Evolutionary conservation across 1,140 invertebrate species (phyloP), one percentile per base, ranked within the genome.

Genomic region (Macrotrachela quadricornifera): DNA sequence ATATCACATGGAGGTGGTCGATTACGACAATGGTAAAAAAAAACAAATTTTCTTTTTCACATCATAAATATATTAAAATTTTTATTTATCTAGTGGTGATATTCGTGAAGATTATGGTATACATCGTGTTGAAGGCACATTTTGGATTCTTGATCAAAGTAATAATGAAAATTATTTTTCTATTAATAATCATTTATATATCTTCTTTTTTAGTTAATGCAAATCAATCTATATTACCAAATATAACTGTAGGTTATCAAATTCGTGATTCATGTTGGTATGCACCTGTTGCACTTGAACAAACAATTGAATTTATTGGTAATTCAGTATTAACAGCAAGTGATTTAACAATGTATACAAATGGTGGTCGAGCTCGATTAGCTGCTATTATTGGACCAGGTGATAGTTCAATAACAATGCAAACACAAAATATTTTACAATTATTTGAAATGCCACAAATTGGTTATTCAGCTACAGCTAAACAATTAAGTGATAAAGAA

Each of bases 181-280:
- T n/a, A n/a, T n/a, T n/a, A n/a, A n/a, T n/a, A n/a, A n/a, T n/a
- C n/a, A n/a, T n/a, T n/a, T n/a, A n/a, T n/a, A n/a, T 30, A 30
- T 30, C 3, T 4, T 30, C 8, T 4, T 30, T 30, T 30, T 30
- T 30, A 30, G 21, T 30, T 30, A 30, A 78, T 63, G 56, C 55
- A 38, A 60, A 72, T 57, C 46, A 57, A 4, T 58, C 57, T 10
- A 64, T 75, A 52, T 59, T 78, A 49, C 69, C 75, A 1, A 73
- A 75, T 56, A 72, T 83, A 46, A 78, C 71, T 4, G 66, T 84
- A 13, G 81, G 81, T 10, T 76, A 81, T 51, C 80, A 82, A 62
- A 81, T 82, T 41, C 66, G 81, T 16, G 81, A 84, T 63, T 80
- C 80, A 9, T 84, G 81, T 64, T 84, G 81, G 81, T 80, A 79